phyloP scores from a whole-genome alignment of 2,888 invertebrate genomes.

The Drosophila fulvimacula region DNA sequence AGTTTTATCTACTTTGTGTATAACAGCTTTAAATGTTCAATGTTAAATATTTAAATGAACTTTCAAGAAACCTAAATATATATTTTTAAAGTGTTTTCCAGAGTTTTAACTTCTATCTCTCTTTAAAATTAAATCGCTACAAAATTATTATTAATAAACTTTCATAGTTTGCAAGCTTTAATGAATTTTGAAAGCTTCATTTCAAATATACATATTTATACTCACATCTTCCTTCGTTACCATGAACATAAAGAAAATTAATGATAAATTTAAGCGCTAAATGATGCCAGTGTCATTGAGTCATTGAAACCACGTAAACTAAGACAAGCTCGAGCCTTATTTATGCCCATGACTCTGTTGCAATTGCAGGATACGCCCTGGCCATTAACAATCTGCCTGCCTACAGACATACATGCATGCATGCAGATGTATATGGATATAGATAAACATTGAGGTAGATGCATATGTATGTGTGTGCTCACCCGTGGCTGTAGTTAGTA shows the following conservation, averaged over 20 bases:
- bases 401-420: constrained; percentile 5
- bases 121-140: not conserved
- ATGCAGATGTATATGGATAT: not conserved
- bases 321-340: constrained; percentile 2
- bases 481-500: constrained; percentile 46
- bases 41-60: no score
- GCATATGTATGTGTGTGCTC: constrained; percentile 29
- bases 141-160: not conserved
- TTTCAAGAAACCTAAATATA: no score
- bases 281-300: constrained; percentile 27
- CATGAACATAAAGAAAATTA: not conserved
- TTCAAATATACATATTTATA: not conserved
- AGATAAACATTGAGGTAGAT: constrained; percentile 12
- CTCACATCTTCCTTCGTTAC: not conserved
- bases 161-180: not conserved
- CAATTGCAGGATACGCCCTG: constrained; percentile 34
- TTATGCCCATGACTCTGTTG: constrained; percentile 17
- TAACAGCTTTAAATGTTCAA: no score
- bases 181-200: not conserved
- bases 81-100: not conserved
- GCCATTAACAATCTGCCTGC: constrained; percentile 38
- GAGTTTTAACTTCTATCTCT: not conserved
- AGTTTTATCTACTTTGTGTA: no score
- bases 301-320: constrained; percentile 7
- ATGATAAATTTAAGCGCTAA: not conserved